Evolutionary conservation across 2,113 vertebrate genomes (phyloP), one percentile per base, ranked within the genome.

Genomic region (Vulpes ferrilata): DNA sequence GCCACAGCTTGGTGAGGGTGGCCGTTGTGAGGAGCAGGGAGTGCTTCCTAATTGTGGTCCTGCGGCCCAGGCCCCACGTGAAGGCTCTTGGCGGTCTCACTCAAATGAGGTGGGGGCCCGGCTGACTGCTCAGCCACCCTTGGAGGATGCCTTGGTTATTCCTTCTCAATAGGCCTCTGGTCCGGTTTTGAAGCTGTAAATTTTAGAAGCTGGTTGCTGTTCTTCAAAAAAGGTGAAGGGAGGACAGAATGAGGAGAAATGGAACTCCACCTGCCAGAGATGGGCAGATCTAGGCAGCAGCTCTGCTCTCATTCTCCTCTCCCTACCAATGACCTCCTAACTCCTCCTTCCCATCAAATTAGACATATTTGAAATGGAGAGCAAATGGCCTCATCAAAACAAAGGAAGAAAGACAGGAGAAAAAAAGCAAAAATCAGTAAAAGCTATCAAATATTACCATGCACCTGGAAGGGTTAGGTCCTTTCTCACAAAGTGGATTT

Each of bases 1-100:
- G 83, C 95, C 67, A 20, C 3, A 11, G 83, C 95, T 62, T 22
- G 27, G 76, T 3, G 27, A 96, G 60, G 96, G 82, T 88, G 94
- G 92, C 97, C 97, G 98, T 98, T 97, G 96, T 25, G 78, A 91
- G 38, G 82, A 78, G 43, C 35, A 83, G 91, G 51, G 88, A 94
- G 43, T 11, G 60, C 85, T 98, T 98, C 96, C 93, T 98, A 97
- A 98, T 97, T 95, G 82, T 9, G 86, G 59, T 96, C 35, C 60
- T 96, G 97, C 43, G 97, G 97, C 73, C 78, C n/a, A 67, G 88
- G 76, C 71, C 51, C 94, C 98, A 98, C 96, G 97, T 98, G 98
- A 96, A 93, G 94, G 74, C 97, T 93, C 27, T 98, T 97, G 93
- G 97, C 73, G 94, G 97, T 98, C 97, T 96, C 59, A 98, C 94